Evolutionary conservation across 2,113 vertebrate species (phyloP).

Genomic region (Eurystomus gularis): DNA sequence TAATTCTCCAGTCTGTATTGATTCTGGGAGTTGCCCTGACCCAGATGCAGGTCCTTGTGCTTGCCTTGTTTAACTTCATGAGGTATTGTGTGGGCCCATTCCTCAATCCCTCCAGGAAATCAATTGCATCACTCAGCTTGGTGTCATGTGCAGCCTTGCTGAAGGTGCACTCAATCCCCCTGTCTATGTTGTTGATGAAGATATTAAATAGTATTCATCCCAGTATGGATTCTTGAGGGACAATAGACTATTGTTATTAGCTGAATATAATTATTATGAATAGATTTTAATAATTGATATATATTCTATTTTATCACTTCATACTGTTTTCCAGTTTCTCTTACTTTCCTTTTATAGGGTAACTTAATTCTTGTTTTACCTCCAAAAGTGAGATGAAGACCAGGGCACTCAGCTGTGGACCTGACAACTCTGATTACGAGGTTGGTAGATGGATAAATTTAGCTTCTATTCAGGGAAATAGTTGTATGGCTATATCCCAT

Average conservation of each 20-base stretch:
- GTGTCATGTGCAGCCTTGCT: not conserved
- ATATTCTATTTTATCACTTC: slow-evolving; percentile 13
- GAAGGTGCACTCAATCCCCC: not conserved
- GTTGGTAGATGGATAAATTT: not conserved
- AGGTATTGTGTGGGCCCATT: not conserved
- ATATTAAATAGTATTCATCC: not conserved
- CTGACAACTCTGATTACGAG: not conserved
- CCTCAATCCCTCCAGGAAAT: not conserved
- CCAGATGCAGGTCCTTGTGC: not conserved
- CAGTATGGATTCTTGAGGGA: not conserved
- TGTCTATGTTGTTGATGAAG: not conserved
- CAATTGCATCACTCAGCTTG: not conserved
- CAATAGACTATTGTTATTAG: not conserved
- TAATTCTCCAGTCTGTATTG: not conserved
- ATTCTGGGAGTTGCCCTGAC: not conserved
- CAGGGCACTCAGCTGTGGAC: not conserved
- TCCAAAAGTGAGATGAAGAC: not conserved
- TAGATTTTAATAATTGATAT: slow-evolving; percentile 39
- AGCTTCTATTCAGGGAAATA: not conserved
- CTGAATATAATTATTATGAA: slow-evolving; percentile 34
- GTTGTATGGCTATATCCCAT: not conserved
- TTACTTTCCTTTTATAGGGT: not conserved
- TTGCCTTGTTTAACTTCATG: not conserved
- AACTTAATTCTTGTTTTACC: not conserved
- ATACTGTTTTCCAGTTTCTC: slow-evolving; percentile 1